Conservation (phyloP, 1,140 invertebrate genomes). For the Plodia interpunctella region DNA sequence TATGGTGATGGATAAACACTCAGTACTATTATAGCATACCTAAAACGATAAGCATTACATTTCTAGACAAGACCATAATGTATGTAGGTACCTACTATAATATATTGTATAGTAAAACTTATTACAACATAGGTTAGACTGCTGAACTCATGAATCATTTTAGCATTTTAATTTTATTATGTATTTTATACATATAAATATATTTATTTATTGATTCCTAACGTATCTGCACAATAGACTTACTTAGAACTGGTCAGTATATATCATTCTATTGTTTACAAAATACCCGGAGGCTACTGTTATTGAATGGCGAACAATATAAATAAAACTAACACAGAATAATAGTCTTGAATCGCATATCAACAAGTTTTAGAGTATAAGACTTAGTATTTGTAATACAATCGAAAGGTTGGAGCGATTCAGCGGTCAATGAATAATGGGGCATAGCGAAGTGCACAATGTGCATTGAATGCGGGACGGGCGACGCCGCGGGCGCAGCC, state of each 20-base stretch:
- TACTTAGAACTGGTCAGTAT: not conserved
- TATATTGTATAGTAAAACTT: too few relatives aligned
- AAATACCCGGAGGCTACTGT: not conserved
- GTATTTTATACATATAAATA: too few relatives aligned
- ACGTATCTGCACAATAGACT: too few relatives aligned
- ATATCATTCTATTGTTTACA: not conserved
- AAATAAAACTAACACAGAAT: conserved; percentile 1
- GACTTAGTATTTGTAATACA: conserved; percentile 18
- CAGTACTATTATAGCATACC: too few relatives aligned
- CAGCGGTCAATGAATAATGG: conserved; percentile 37
- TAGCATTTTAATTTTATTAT: too few relatives aligned
- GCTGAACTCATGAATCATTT: too few relatives aligned
- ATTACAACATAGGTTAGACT: too few relatives aligned
- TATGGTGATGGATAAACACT: not conserved
- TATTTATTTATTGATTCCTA: too few relatives aligned
- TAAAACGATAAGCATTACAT: too few relatives aligned
- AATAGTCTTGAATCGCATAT: not conserved
- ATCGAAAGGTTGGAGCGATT: conserved; percentile 27
- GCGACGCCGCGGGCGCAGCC: conserved; percentile 33
- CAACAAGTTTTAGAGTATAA: conserved; percentile 11
- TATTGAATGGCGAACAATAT: conserved; percentile 5
- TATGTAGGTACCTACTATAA: too few relatives aligned
- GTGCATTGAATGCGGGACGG: conserved; percentile 28
- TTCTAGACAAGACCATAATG: too few relatives aligned
- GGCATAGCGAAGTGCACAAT: conserved; percentile 29